These are phyloP conservation scores for Dallia pectoralis DNA, from an alignment of 2,797 vertebrate species.

Conservation along the genomic window DNA sequence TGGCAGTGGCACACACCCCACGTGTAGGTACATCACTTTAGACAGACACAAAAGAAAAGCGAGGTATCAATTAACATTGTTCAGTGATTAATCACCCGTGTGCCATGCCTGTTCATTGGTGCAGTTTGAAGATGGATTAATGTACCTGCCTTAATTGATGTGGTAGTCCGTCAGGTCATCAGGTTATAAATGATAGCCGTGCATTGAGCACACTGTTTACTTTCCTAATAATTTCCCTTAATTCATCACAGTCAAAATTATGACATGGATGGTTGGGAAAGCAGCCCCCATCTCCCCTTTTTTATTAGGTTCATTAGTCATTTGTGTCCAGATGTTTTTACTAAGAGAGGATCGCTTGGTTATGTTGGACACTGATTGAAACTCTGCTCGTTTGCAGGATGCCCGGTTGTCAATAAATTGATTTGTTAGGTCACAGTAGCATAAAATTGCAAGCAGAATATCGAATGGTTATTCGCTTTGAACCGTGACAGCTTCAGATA, in stretches of 20 bases:
- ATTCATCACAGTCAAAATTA: conserved; percentile 74
- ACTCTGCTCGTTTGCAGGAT: not conserved
- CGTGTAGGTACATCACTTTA: not conserved
- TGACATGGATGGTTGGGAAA: conserved; percentile 67
- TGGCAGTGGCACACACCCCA: not conserved
- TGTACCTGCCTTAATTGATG: conserved; percentile 68
- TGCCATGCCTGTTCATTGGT: conserved; percentile 53
- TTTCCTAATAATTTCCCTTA: conserved; percentile 65
- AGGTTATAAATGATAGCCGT: conserved; percentile 71
- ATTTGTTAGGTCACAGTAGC: not conserved
- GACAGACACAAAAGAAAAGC: conserved; percentile 9
- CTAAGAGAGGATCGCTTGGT: not conserved
- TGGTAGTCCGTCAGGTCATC: conserved; percentile 65
- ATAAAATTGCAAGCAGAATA: not conserved
- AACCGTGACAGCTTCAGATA: not conserved
- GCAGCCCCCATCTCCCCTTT: conserved; percentile 47
- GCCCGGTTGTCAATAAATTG: not conserved
- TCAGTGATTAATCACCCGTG: conserved; percentile 61
- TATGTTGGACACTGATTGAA: not conserved
- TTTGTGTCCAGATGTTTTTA: conserved; percentile 58
- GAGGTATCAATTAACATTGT: conserved; percentile 35
- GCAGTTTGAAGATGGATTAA: conserved; percentile 67
- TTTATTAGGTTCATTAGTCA: conserved; percentile 66
- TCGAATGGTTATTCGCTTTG: not conserved
- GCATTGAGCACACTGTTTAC: conserved; percentile 68